Base-by-base conservation (phyloP, 2,113 vertebrate genomes). In the Gorsachius goisagi region DNA sequence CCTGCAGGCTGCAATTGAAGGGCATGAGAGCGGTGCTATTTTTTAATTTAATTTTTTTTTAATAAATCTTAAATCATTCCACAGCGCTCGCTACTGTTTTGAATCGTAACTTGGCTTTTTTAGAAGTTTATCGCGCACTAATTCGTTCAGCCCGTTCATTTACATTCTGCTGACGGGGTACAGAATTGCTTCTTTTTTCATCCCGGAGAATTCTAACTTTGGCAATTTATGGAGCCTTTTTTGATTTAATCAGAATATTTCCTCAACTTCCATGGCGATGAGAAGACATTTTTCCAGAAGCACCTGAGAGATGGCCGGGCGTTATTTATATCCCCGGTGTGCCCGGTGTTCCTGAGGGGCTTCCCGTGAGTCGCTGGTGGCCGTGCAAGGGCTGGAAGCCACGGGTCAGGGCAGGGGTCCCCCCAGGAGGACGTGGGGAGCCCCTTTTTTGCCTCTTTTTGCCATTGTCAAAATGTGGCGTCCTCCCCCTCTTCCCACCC, bases 151-250 rank as follows among this genome's bases (percentile, higher is more conserved):
- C 58, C 77, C 21, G 7, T 94, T 96, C 90, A 94, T 95, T 94
- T 96, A 89, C 93, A 96, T 96, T 96, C 91, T 95, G 96, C 96
- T 97, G 96, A 92, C 33, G 44, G 90, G 79, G 72, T 67, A 79
- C 73, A 91, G 95, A 97, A 93, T 53, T 50, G 71, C 95, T 91
- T 32, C 87, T 50, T 60, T 88, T 87, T 72, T 41, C 47, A 93
- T 94, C 89, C 80, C 33, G 22, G 88, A 89, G 83, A 94, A 92
- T 81, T 85, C 53, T 33, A 78, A 82, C 92, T 94, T 80, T 4
- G 52, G 63, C 91, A 74, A 69, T 95, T 96, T 95, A 90, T 77
- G 37, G 64, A 5, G 33, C 73, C 82, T 91, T 95, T 95, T 97
- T 94, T 67, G 53, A 95, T 93, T 92, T 83, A 81, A 90, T 95